Base-by-base conservation (phyloP, 1,140 invertebrate species). In the Probaryconus sp. region DNA sequence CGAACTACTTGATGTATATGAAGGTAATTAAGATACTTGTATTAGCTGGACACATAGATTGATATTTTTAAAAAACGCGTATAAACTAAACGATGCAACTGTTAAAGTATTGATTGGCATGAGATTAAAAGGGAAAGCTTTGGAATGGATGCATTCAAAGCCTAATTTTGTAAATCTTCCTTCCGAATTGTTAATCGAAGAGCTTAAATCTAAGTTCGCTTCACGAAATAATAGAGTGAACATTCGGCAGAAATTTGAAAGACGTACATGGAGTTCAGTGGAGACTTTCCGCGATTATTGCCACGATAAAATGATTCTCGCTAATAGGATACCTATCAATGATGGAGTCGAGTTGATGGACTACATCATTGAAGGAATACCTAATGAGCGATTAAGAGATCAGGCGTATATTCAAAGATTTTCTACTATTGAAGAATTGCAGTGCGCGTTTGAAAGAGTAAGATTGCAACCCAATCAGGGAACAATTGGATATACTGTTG, bases 241-340 rank as follows among this genome's bases (percentile, higher is more conserved):
- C 3, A n/a, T 53, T 17, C 38, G 72, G 1, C 37, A 30, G 5
- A 48, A 63, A n/a, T 75, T 75, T 16, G 56, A 64, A 42, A 58
- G 30, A 5, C 33, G 65, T 3, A 10, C 26, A 1, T 70, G 67
- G 60, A 37, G 26, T 10, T 0, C 1, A 4, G 11, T 1, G n/a
- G 73, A 76, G 11, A 11, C 67, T 1, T 76, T 76, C 18, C n/a
- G 43, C 0, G 60, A 76, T 9, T 70, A 71, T 13, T 61, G 30
- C 47, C 67, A 71, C 33, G 47, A 65, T 5, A 76, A 76, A 55
- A 18, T 65, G 0, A 76, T 76, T 43, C 16, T 76, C 4, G 73
- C 42, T 0, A 76, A 76, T 35, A 3, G 11, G 4, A 50, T 76
- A 5, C 65, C 65, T 0, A 20, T 70, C 0, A 6, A 16, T 24